Conservation (phyloP, 2,113 vertebrate genomes). For the Corythaixoides concolor region DNA sequence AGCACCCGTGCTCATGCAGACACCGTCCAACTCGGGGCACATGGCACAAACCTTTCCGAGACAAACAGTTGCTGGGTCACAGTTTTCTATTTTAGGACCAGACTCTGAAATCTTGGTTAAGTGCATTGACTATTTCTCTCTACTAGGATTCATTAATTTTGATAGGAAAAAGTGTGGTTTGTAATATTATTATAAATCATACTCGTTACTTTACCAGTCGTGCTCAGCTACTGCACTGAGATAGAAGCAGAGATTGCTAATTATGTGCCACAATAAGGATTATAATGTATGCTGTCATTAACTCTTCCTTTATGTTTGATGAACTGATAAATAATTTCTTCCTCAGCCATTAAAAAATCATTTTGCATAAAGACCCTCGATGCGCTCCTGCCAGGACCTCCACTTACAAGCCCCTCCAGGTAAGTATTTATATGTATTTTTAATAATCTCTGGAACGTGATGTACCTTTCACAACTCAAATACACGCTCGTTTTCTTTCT, state of each 20-base stretch:
- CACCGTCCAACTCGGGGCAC: fast-evolving
- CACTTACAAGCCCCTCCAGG: constrained; percentile 5
- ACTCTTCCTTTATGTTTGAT: constrained; percentile 35
- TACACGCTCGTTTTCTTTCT: background rate
- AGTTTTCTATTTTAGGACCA: background rate
- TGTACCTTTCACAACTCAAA: background rate
- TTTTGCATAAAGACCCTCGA: constrained; percentile 18
- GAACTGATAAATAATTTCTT: constrained; percentile 65
- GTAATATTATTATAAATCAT: constrained; percentile 7
- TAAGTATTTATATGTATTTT: constrained; percentile 43
- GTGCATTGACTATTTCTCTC: background rate
- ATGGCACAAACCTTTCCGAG: fast-evolving
- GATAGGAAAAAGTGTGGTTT: background rate
- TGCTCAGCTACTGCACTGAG: background rate
- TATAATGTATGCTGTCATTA: constrained; percentile 52
- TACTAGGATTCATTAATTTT: background rate
- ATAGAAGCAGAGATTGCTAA: constrained; percentile 24
- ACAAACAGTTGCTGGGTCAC: background rate
- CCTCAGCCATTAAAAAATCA: constrained; percentile 51
- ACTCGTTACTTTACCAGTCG: background rate
- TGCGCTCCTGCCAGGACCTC: background rate
- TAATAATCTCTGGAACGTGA: background rate
- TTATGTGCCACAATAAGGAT: constrained; percentile 47
- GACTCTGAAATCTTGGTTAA: background rate
- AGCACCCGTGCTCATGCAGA: fast-evolving